Percentiles rank a stretch among this genome's conserved stretches.
These are phyloP conservation scores for Idaea dimidiata DNA, from an alignment of 2,888 invertebrate species.

Conservation along the genomic window DNA sequence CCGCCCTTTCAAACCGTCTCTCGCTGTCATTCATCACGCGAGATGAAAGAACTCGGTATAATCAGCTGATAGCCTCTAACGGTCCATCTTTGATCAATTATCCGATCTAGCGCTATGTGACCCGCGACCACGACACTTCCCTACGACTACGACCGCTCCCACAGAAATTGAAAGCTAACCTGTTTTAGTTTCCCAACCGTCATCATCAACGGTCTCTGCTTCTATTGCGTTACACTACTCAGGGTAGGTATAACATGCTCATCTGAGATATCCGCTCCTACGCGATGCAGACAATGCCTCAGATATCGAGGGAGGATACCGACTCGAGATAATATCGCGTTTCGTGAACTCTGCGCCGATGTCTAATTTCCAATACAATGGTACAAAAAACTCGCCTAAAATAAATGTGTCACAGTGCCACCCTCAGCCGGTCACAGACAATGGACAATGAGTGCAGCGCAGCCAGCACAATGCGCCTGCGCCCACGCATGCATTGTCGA, in stretches of 20 bases:
- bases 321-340: conserved; percentile 71
- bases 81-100: conserved; percentile 70
- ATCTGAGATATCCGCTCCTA: conserved; percentile 45
- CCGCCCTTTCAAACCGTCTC: conserved; percentile 56
- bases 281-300: conserved; percentile 47
- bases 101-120: conserved; percentile 45
- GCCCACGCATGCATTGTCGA: background rate
- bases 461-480: conserved; percentile 54
- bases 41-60: conserved; percentile 65
- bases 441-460: conserved; percentile 70
- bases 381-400: conserved; percentile 75
- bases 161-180: conserved; percentile 75
- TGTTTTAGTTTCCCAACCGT: conserved; percentile 45
- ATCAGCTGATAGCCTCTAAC: conserved; percentile 74
- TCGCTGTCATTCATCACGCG: conserved; percentile 62
- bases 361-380: conserved; percentile 80
- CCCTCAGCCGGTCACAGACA: conserved; percentile 67
- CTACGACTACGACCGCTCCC: conserved; percentile 53
- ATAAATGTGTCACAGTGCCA: conserved; percentile 80
- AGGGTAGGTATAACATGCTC: conserved; percentile 39
- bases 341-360: conserved; percentile 73
- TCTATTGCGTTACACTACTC: conserved; percentile 46
- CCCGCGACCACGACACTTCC: conserved; percentile 36
- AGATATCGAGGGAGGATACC: conserved; percentile 60
- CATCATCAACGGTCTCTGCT: background rate